Base-by-base conservation (phyloP, 2,888 invertebrate species). In the Rhogogaster chlorosoma region DNA sequence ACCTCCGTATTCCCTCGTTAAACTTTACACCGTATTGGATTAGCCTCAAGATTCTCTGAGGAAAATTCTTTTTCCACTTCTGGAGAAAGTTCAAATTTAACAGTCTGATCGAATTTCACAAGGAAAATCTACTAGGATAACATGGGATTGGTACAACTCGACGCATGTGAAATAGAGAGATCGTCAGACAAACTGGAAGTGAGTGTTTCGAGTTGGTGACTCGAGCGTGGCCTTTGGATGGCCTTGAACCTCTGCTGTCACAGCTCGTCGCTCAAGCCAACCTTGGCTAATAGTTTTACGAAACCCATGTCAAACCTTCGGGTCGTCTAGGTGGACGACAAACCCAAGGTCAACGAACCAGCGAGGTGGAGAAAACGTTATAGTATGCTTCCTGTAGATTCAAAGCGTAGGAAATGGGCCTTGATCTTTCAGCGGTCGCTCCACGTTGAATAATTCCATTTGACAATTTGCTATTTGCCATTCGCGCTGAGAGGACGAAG, bases 211-310 rank as follows among this genome's bases (percentile, higher is more conserved):
- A 70, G 67, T 70, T 42, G 83, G 83, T 83, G 49, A 70, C 83
- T 83, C 83, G 70, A 83, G 83, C 83, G 70, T 83, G 83, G 67
- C 67, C 83, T 83, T 83, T 67, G 15, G 67, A 67, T 45, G 83
- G 45, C 83, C 83, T 83, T 83, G 83, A 67, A 83, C 83, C 83
- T 67, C 29, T 32, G 83, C 29, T 83, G 67, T 83, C 64, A 36
- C 67, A 67, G 49, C 29, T 49, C 67, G 70, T 45, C 29, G 83
- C n/a, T 70, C 26, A 45, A 67, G 67, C 29, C 45, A 29, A 80
- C 61, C 61, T 42, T n/a, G 80, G 22, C 36, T 22, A 80, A 64
- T 22, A 57, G 80, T 61, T 80, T 61, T 36, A 80, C 80, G 80
- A 61, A 38, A 36, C 36, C 42, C 61, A n/a, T 61, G 80, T 61